These are phyloP conservation scores for Drosophila nr. medialis DNA, from an alignment of 2,888 invertebrate species.

Conservation along the genomic window DNA sequence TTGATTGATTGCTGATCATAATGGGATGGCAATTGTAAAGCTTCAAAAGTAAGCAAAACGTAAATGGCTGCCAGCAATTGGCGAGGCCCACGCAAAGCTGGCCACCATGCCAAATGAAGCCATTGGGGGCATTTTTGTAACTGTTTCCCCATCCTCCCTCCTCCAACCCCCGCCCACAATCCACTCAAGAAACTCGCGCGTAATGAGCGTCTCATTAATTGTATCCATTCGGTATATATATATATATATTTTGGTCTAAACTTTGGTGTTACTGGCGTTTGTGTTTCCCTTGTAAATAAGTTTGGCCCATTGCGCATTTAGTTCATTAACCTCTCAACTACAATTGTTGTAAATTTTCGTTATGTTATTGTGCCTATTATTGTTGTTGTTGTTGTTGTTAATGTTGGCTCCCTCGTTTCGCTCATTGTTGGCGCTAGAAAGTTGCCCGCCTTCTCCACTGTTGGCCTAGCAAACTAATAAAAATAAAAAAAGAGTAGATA, in stretches of 20 bases:
- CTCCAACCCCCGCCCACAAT: constrained; percentile 24
- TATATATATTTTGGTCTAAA: constrained; percentile 21
- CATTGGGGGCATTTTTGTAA: constrained; percentile 35
- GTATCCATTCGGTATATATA: constrained; percentile 26
- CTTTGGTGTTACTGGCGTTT: constrained; percentile 29
- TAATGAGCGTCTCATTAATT: constrained; percentile 76
- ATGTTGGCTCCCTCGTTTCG: constrained; percentile 32
- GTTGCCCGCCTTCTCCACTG: constrained; percentile 37
- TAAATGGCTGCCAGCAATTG: constrained; percentile 50
- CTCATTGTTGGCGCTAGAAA: constrained; percentile 71
- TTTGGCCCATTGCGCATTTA: constrained; percentile 79
- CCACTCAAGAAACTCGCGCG: constrained; percentile 51
- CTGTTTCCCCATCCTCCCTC: not conserved
- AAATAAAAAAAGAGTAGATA: constrained; percentile 35
- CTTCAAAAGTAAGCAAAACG: constrained; percentile 21
- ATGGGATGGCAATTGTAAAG: constrained; percentile 37
- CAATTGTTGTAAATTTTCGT: constrained; percentile 73
- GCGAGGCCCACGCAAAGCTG: constrained; percentile 44
- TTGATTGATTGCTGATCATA: constrained; percentile 50
- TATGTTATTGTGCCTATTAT: constrained; percentile 30
- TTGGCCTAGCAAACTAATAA: constrained; percentile 69
- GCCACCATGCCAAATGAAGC: constrained; percentile 54
- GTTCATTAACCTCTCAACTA: constrained; percentile 80
- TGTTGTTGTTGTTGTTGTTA: constrained; percentile 18
- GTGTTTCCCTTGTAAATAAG: constrained; percentile 54